Percentiles rank a stretch among this genome's conserved stretches.
Evolutionary conservation across 92 coral and sea anemone species (phyloP).

Genomic region (Bergia puertoricense): DNA sequence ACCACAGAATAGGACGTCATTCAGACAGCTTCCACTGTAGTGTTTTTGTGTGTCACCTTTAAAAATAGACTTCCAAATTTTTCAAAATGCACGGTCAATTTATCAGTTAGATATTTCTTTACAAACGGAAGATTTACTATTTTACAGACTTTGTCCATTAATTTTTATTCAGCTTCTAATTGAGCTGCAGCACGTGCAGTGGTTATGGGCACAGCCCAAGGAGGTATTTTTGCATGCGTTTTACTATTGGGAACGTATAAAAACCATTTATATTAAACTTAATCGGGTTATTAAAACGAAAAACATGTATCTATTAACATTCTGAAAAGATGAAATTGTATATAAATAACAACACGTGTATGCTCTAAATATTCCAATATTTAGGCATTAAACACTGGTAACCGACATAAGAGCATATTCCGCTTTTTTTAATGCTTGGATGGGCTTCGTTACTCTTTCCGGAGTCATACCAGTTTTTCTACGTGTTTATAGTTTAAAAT

Average conservation of each 20-base stretch:
- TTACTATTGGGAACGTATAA: too few species aligned
- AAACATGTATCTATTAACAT: too few species aligned
- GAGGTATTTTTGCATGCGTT: not conserved
- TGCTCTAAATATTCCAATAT: too few species aligned
- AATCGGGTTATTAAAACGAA: too few species aligned
- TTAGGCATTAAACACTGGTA: too few species aligned
- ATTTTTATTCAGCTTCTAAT: not conserved
- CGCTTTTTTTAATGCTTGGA: not conserved
- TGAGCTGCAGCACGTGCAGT: not conserved
- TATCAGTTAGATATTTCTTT: not conserved
- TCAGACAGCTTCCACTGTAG: not conserved
- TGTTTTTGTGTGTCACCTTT: not conserved
- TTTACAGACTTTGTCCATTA: not conserved
- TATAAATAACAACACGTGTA: too few species aligned
- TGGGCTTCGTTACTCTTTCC: not conserved
- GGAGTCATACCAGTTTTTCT: not conserved
- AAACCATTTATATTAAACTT: too few species aligned
- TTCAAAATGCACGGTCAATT: not conserved
- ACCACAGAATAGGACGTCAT: not conserved
- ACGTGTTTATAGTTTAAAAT: not conserved
- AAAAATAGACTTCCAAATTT: not conserved
- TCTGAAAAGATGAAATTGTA: too few species aligned
- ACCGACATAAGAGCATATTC: too few species aligned
- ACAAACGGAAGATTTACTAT: not conserved
- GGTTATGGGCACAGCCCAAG: not conserved